Conservation (phyloP, 2,888 invertebrate species). For the Dolomedes plantarius region DNA sequence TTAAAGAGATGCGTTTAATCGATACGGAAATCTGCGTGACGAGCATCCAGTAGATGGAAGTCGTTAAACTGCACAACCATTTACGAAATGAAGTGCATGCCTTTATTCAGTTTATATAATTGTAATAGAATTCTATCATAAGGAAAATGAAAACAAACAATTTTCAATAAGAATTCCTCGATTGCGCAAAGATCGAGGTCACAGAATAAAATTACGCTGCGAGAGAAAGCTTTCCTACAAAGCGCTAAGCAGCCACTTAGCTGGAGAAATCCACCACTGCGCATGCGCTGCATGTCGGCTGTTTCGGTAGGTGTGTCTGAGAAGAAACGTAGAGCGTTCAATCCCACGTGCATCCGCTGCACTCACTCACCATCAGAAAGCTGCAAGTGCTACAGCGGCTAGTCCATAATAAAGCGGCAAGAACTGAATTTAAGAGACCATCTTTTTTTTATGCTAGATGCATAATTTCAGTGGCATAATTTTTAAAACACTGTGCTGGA, state of each 20-base stretch:
- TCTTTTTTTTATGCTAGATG: not conserved
- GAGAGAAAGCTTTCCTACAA: not conserved
- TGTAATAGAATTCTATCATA: not conserved
- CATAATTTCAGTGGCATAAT: not conserved
- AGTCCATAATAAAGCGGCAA: not conserved
- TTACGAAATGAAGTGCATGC: no score
- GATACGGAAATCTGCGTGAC: no score
- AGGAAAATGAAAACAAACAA: not conserved
- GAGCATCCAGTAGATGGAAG: not conserved
- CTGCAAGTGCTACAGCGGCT: not conserved
- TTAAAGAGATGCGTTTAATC: no score
- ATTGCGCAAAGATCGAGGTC: constrained; percentile 37
- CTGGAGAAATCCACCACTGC: constrained; percentile 1
- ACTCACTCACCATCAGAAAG: not conserved
- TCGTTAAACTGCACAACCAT: not conserved
- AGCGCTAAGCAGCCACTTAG: constrained; percentile 23
- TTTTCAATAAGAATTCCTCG: not conserved
- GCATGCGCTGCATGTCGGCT: constrained; percentile 58
- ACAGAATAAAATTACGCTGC: constrained; percentile 22
- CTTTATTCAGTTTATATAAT: no score
- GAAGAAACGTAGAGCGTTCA: constrained; percentile 32
- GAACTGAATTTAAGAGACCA: not conserved
- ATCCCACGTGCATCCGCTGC: constrained; percentile 59
- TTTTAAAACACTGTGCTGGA: not conserved
- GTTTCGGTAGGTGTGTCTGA: constrained; percentile 68